Evolutionary conservation across 2,888 invertebrate genomes (phyloP), one percentile per base, ranked within the genome.

Genomic region (Heteromurus nitidus): DNA sequence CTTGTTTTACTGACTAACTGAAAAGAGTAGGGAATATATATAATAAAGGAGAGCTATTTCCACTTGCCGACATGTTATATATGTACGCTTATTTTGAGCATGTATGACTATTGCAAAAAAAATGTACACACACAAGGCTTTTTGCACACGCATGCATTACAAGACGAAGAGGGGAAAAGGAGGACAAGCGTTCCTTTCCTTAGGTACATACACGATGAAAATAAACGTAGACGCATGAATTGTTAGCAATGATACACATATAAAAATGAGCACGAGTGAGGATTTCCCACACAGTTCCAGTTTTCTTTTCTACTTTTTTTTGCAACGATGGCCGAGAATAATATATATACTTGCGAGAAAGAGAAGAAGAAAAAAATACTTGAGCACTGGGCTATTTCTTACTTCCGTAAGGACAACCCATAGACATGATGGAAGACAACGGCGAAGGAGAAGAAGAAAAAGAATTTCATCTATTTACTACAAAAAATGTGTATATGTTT

Each of bases 381-480:
- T n/a, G n/a, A n/a, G n/a, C 11, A 31, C 31, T 62, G 62, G 62
- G 18, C 30, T 24, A 28, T 31, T 16, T n/a, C n/a, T n/a, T n/a
- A n/a, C n/a, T 47, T 30, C 31, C 62, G 18, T 24, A 31, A 62
- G 24, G 62, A 22, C 62, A 47, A 62, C 62, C 31, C 20, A 42
- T 11, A 22, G 65, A 65, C 65, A 65, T 22, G 44, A 65, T 36
- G 31, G 65, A 42, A 44, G 65, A 22, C 47, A 20, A 1, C 28
- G 60, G 22, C 20, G 36, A 28, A 28, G 26, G 28, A 60, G 24
- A 22, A 55, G 22, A 55, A 30, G 22, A 65, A 42, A 5, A 50
- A 44, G 47, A 67, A 47, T 47, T 47, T 47, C 50, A 47, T 67
- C 47, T 47, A 47, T 67, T 64, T 50, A 18, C 28, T 67, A 3